Base-by-base conservation (phyloP, 2,888 invertebrate species). In the Lasioglossum zephyrum region DNA sequence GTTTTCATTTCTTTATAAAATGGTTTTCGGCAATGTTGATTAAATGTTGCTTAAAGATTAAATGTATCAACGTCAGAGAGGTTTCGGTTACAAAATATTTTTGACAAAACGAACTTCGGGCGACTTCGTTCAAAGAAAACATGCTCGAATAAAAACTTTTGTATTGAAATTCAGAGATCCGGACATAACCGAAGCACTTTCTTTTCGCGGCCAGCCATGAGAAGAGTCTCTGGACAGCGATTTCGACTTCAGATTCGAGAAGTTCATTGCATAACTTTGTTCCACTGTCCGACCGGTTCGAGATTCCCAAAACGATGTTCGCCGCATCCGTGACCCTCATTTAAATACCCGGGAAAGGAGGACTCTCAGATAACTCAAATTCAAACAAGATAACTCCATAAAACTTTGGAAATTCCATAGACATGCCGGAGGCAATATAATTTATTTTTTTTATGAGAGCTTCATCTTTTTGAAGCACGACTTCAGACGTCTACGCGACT, bases 261-360 rank as follows among this genome's bases (percentile, higher is more conserved):
- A 66, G 66, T 66, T 36, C 36, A 66, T 66, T 18, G 66, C 66
- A 36, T 66, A 66, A 66, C 66, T 66, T 66, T 16, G 36, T 36
- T 13, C 66, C 36, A 18, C 66, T 66, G 66, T 16, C 66, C 18
- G 66, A 66, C 66, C 66, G 66, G 36, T 66, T 66, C 18, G 36
- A 36, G 66, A 66, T 36, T 36, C 66, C 63, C 66, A 16, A 66
- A 66, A 66, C 66, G 60, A 60, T 31, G 66, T 66, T 31, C 36
- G 16, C 36, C 8, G 36, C 66, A 66, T 22, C 66, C 66, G 66
- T 66, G 66, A 66, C 36, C 66, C 66, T 66, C 66, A 66, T 66
- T 66, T 66, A 66, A 66, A 66, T 66, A 36, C 18, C 36, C 26
- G 16, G 18, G 18, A 36, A 18, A 66, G 66, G 18, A 36, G 36